phyloP scores from a whole-genome alignment of 2,113 vertebrate species.

The Chaetura pelagica region DNA sequence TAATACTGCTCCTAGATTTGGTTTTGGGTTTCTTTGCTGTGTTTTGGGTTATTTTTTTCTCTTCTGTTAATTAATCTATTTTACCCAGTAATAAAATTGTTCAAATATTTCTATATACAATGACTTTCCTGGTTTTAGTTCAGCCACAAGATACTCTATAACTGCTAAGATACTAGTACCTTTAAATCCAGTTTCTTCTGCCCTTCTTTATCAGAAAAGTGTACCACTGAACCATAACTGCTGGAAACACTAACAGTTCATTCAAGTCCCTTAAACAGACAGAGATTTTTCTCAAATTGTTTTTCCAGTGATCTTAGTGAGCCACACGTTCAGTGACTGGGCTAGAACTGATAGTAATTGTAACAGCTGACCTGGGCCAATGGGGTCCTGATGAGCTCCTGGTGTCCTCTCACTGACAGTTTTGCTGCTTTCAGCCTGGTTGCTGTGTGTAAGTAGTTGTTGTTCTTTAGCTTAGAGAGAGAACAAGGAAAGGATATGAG shows the following conservation, averaged over 20 bases:
- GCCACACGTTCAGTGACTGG: neutral
- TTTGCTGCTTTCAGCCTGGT: conserved; percentile 76
- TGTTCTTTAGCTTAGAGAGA: conserved; percentile 41
- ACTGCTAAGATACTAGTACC: neutral
- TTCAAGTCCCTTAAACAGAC: neutral
- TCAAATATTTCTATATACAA: neutral
- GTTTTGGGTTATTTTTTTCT: neutral
- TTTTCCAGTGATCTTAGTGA: neutral
- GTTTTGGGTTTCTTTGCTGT: fast-evolving
- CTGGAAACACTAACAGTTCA: neutral
- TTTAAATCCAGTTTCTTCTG: neutral
- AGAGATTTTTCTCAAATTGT: neutral
- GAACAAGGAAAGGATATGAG: neutral
- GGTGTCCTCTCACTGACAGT: neutral
- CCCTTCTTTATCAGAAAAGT: neutral
- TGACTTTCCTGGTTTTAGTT: neutral
- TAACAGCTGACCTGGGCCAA: conserved; percentile 65
- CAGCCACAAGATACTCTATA: neutral
- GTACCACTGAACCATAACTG: neutral
- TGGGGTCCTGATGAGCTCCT: conserved; percentile 31
- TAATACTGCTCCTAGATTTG: neutral
- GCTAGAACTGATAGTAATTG: neutral
- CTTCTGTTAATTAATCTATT: neutral
- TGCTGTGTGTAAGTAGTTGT: conserved; percentile 45
- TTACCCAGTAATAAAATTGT: neutral